These are phyloP conservation scores for Nephrotoma appendiculata DNA, from an alignment of 2,888 invertebrate species.

Conservation along the genomic window DNA sequence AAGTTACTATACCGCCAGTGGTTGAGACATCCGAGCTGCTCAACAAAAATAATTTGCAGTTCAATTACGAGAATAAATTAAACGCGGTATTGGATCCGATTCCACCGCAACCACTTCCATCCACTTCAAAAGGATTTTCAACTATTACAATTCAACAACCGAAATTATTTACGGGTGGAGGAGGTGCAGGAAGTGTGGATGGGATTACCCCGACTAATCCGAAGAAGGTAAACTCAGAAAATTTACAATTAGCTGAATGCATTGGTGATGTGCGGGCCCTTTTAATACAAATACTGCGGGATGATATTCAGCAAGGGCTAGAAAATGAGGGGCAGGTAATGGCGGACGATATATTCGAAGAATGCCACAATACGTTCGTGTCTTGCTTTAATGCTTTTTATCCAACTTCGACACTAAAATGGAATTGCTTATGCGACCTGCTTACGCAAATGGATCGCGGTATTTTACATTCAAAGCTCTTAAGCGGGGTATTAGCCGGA, in stretches of 20 bases:
- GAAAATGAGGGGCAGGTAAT: conserved; percentile 34
- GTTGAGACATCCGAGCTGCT: not conserved
- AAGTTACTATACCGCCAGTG: not conserved
- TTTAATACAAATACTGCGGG: conserved; percentile 69
- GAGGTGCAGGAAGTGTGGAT: conserved; percentile 10
- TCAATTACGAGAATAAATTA: not conserved
- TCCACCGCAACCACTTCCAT: conserved; percentile 6
- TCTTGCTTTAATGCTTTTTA: conserved; percentile 93
- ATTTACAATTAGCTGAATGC: conserved; percentile 66
- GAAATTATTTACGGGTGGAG: conserved; percentile 14
- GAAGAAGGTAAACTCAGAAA: conserved; percentile 37
- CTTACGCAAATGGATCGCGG: conserved; percentile 46
- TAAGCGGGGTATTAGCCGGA: conserved; percentile 72
- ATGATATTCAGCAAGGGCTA: conserved; percentile 39
- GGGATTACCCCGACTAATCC: conserved; percentile 15
- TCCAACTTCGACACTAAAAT: conserved; percentile 83
- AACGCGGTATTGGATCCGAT: not conserved
- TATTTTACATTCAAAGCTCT: conserved; percentile 35
- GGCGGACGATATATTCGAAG: conserved; percentile 63
- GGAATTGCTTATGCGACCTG: conserved; percentile 79
- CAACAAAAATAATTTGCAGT: not conserved
- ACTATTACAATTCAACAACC: conserved; percentile 5
- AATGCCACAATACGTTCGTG: conserved; percentile 82
- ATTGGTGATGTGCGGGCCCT: conserved; percentile 73
- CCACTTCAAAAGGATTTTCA: conserved; percentile 6